Evolutionary conservation across 2,888 invertebrate species (phyloP).

Genomic region (Tetragnatha montana): DNA sequence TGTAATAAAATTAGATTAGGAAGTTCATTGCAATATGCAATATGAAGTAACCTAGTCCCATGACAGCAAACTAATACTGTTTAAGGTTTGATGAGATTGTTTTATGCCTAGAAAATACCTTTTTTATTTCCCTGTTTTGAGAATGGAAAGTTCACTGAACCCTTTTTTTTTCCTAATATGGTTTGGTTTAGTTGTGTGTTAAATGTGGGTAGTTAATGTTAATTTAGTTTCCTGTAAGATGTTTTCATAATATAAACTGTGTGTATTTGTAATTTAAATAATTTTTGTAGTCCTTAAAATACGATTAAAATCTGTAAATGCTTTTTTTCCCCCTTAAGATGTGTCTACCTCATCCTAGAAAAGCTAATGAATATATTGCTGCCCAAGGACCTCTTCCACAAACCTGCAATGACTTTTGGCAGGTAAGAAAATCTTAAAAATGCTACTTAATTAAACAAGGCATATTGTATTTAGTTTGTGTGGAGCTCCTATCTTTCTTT

Average conservation of each 20-base stretch:
- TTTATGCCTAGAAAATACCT: too few relatives aligned
- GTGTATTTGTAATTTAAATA: neutral
- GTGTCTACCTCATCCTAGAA: slow-evolving; percentile 93
- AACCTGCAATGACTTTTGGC: slow-evolving; percentile 97
- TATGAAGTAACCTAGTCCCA: too few relatives aligned
- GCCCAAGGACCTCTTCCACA: slow-evolving; percentile 96
- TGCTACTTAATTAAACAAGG: too few relatives aligned
- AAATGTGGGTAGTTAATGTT: too few relatives aligned
- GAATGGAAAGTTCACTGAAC: neutral
- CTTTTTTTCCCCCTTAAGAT: slow-evolving; percentile 78
- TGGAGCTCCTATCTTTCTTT: neutral
- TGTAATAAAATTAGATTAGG: too few relatives aligned
- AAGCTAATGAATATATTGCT: slow-evolving; percentile 97
- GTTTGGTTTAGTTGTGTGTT: neutral
- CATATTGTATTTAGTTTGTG: too few relatives aligned
- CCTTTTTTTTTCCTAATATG: neutral
- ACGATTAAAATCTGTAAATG: neutral
- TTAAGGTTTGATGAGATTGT: too few relatives aligned
- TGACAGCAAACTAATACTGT: too few relatives aligned
- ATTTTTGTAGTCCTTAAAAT: slow-evolving; percentile 5
- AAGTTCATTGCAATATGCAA: too few relatives aligned
- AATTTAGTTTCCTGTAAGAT: neutral
- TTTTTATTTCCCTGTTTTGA: too few relatives aligned
- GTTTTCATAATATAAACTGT: neutral
- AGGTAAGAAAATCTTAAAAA: slow-evolving; percentile 67